Base-by-base conservation (phyloP, 2,888 invertebrate genomes). In the Synergus itoensis region DNA sequence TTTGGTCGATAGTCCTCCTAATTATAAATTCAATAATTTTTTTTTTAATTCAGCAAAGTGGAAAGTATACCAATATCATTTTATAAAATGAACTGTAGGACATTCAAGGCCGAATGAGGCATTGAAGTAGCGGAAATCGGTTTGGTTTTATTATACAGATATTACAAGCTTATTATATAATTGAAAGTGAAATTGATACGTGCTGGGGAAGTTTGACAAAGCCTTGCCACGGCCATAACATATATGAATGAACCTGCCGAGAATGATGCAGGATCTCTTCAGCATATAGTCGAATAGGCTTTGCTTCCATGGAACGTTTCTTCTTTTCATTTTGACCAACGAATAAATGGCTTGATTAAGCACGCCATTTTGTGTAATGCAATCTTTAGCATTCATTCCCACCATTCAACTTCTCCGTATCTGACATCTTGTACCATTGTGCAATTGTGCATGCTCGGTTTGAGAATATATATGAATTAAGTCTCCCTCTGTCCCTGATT, bases 281-380 rank as follows among this genome's bases (percentile, higher is more conserved):
- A 40, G 57, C 63, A 53, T 41, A 60, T 11, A 67, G 73, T 76
- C 76, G 75, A 80, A 76, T 75, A 77, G 77, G 45, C 41, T 41
- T 64, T 64, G 67, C 48, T 36, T 64, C 60, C 53, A 84, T 82
- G 83, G 84, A 85, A 84, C 80, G 81, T 77, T 62, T 77, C 77
- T 80, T 79, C 82, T 84, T 84, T 85, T 85, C 83, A 81, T 83
- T 84, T 81, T 82, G 80, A 83, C 78, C 82, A 81, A 83, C 86
- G 89, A 89, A 90, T 89, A 90, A 90, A 88, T 87, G 87, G 89
- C 84, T 87, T 89, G 89, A 90, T 90, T 90, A 89, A 89, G 86
- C 83, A 84, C 86, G 87, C 89, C 88, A 89, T 88, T 89, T 89
- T 88, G 85, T 87, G 87, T 88, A 89, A 89, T 88, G 86, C 83